Conservation (phyloP, 37 sponge, comb jelly and placozoan species). For the Cliona cf. orientalis region DNA sequence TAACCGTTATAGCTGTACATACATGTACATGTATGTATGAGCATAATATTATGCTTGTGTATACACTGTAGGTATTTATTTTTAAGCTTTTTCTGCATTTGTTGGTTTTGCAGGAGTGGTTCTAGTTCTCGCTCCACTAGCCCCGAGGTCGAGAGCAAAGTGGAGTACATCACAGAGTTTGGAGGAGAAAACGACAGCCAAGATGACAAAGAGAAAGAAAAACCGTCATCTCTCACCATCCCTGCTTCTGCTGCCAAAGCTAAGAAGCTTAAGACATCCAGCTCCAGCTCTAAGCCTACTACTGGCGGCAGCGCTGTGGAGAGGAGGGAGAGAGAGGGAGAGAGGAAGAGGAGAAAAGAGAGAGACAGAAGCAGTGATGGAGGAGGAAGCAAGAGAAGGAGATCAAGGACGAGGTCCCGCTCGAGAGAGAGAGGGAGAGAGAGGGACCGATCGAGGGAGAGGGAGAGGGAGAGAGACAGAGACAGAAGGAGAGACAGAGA, state of each 20-base stretch:
- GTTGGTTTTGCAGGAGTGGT: background rate
- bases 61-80: no score
- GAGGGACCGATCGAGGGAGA: background rate
- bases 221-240: background rate
- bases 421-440: background rate
- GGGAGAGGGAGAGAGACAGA: no score
- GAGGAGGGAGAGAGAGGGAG: background rate
- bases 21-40: background rate
- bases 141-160: constrained; percentile 47
- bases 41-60: no score
- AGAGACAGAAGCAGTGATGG: background rate
- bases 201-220: background rate
- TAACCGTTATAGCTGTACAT: background rate
- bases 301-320: background rate
- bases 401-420: background rate
- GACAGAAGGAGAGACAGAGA: no score
- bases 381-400: background rate
- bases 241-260: background rate
- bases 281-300: background rate
- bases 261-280: background rate
- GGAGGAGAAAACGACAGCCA: constrained; percentile 25
- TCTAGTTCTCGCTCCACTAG: constrained; percentile 58
- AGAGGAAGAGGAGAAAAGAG: background rate
- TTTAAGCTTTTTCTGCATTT: no score
- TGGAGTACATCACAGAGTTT: constrained; percentile 83